Conservation (phyloP, 2,888 invertebrate species). For the Acleris cristana region DNA sequence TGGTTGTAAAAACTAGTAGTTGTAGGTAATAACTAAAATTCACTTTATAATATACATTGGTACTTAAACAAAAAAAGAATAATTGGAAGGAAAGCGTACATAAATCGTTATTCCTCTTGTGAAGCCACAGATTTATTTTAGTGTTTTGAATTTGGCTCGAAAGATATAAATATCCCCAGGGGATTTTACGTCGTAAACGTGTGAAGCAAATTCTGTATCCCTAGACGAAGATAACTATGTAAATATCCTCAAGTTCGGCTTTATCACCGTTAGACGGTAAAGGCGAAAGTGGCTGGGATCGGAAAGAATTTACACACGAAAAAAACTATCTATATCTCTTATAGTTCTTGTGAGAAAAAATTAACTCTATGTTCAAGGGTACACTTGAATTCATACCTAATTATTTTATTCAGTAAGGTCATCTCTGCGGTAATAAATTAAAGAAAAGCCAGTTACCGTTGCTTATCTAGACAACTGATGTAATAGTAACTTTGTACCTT, state of each 20-base stretch:
- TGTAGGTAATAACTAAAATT: no score
- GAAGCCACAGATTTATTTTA: conserved; percentile 11
- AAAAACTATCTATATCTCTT: neutral
- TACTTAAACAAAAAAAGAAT: no score
- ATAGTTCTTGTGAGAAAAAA: neutral
- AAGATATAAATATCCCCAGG: conserved; percentile 10
- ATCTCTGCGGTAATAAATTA: no score
- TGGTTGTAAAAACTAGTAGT: no score
- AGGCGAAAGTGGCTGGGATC: conserved; percentile 5
- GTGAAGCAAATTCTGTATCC: conserved; percentile 19
- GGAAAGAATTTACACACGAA: conserved; percentile 10
- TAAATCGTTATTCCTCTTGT: neutral
- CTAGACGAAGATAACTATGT: conserved; percentile 16
- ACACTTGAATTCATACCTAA: no score
- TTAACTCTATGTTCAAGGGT: no score
- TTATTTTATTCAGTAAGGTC: no score
- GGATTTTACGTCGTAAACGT: conserved; percentile 18
- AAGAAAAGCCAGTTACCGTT: no score
- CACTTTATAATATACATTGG: no score
- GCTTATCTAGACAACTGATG: no score
- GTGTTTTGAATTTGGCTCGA: conserved; percentile 15
- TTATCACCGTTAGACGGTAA: conserved; percentile 13
- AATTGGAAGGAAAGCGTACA: no score
- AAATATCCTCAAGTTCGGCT: conserved; percentile 23
- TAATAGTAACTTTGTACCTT: no score